Evolutionary conservation across 2,888 invertebrate genomes (phyloP), one percentile per base, ranked within the genome.

Genomic region (Pyrochroa serraticornis): DNA sequence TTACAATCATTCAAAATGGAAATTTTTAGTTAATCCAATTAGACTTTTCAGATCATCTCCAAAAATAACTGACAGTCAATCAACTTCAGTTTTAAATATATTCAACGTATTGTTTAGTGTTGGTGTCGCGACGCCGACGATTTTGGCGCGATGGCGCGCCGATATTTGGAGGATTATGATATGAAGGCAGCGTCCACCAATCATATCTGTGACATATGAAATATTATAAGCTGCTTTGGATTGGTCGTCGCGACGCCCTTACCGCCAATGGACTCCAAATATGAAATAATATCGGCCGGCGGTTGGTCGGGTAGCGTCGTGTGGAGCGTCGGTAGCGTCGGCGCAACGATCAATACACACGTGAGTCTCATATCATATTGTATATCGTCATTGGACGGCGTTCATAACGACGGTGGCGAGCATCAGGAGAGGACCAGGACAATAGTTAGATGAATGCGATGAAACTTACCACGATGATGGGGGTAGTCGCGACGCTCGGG

Each of bases 201-300:
- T 75, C 74, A 74, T 75, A 72, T 68, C 66, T 59, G 62, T 51
- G 41, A 60, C 63, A 66, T 75, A 75, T 75, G 73, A 73, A 74
- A 73, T 75, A 75, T 77, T 64, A 77, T 77, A 77, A 74, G 69
- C 63, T 52, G 61, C 46, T 63, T 59, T 57, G 61, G 64, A 74
- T 74, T 73, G 74, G 75, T 52, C 64, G 62, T 50, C 69, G 71
- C 63, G 59, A 52, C 82, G 82, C 82, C 82, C 82, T 81, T 79
- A 74, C 74, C 78, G 65, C 77, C 81, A 77, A 85, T 85, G 82
- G 74, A 74, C 79, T 79, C 75, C 67, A 82, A 82, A 84, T 85
- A 85, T 85, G 83, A 85, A 85, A 85, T 84, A 84, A 85, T 85
- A 85, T 66, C 82, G 81, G 67, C 70, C 73, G 72, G 76, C 80